Evolutionary conservation across 2,113 vertebrate genomes (phyloP).

Genomic region (Variabilichromis moorii): DNA sequence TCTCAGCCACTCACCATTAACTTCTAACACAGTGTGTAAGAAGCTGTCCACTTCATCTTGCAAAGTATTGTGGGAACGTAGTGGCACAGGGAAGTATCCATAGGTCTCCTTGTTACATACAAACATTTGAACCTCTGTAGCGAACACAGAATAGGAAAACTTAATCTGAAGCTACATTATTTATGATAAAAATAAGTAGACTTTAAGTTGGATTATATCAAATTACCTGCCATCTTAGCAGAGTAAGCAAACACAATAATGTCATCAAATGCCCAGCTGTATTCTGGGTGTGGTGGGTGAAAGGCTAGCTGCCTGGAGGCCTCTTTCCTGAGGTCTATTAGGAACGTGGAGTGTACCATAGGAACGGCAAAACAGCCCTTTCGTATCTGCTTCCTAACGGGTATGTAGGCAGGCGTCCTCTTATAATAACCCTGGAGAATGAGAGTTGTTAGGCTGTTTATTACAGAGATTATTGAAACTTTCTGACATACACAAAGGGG

Average conservation of each 20-base stretch:
- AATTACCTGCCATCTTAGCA: conserved; percentile 81
- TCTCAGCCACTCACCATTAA: conserved; percentile 76
- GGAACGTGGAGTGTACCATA: conserved; percentile 95
- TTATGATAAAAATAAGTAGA: not conserved
- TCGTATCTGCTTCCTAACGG: conserved; percentile 79
- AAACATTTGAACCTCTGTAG: conserved; percentile 86
- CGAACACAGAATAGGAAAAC: not conserved
- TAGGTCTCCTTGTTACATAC: conserved; percentile 82
- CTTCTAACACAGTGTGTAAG: conserved; percentile 78
- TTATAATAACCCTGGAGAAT: conserved; percentile 83
- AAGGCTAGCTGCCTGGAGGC: conserved; percentile 77
- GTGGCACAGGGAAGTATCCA: conserved; percentile 81
- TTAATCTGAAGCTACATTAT: not conserved
- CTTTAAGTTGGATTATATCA: not conserved
- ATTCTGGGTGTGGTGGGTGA: conserved; percentile 83
- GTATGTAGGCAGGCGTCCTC: conserved; percentile 86
- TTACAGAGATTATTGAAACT: not conserved
- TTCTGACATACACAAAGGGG: not conserved
- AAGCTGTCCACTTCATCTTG: conserved; percentile 86
- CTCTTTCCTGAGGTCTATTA: conserved; percentile 84
- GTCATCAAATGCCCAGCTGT: conserved; percentile 89
- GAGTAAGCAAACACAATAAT: conserved; percentile 92
- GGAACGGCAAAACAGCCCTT: conserved; percentile 86
- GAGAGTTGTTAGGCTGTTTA: not conserved
- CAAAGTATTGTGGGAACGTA: conserved; percentile 78